A percentile compares a stretch with the other conserved stretches of the same genome.
Evolutionary conservation across 2,888 invertebrate species (phyloP).

Genomic region (Oxyteleia sp.): DNA sequence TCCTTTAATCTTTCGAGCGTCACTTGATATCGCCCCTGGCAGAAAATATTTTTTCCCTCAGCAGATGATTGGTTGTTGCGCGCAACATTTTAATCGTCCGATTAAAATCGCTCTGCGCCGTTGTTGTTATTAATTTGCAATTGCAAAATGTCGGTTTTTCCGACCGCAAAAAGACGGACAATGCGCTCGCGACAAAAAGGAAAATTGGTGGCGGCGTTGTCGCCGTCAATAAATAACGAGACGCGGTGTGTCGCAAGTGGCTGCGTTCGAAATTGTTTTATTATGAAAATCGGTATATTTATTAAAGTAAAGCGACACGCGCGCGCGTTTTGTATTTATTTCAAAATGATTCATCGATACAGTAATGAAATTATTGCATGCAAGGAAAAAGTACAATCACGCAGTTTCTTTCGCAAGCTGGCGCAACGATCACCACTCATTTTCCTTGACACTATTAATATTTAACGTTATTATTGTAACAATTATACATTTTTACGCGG

Average conservation of each 20-base stretch:
- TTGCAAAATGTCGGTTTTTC: constrained; percentile 22
- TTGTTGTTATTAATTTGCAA: constrained; percentile 51
- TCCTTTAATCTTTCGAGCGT: neutral
- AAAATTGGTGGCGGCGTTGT: constrained; percentile 15
- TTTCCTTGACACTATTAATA: constrained; percentile 75
- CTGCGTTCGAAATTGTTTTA: constrained; percentile 56
- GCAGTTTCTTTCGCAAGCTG: constrained; percentile 71
- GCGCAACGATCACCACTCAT: constrained; percentile 73
- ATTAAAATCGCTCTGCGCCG: constrained; percentile 10
- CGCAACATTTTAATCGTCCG: constrained; percentile 20
- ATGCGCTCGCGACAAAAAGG: constrained; percentile 50
- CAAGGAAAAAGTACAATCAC: constrained; percentile 74
- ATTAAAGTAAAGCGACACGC: constrained; percentile 52
- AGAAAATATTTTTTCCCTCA: neutral
- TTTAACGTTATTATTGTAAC: constrained; percentile 74
- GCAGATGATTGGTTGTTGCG: constrained; percentile 40
- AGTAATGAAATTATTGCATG: constrained; percentile 73
- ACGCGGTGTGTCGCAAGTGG: constrained; percentile 34
- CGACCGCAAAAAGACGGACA: constrained; percentile 10
- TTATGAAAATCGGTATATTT: constrained; percentile 63
- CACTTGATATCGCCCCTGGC: neutral
- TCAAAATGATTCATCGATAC: constrained; percentile 68
- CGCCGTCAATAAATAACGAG: constrained; percentile 47
- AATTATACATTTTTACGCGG: too few relatives aligned
- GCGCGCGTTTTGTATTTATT: constrained; percentile 63